Evolutionary conservation across 2,113 vertebrate genomes (phyloP).

Genomic region (Osmerus mordax): DNA sequence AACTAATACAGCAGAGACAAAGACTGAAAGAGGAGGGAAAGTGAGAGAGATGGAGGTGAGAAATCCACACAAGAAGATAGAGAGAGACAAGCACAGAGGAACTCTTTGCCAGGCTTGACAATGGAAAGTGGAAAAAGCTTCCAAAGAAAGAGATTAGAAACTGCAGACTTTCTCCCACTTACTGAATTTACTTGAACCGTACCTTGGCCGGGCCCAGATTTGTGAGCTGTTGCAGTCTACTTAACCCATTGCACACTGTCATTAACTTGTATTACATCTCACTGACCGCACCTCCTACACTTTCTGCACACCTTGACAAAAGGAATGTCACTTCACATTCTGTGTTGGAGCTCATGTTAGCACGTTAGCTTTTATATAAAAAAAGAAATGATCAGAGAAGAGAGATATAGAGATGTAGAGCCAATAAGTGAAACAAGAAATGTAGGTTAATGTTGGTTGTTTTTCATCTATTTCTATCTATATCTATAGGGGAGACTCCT

Average conservation of each 20-base stretch:
- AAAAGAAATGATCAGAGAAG: neutral
- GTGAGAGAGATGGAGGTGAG: neutral
- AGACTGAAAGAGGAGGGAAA: neutral
- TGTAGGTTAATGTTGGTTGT: neutral
- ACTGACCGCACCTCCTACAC: neutral
- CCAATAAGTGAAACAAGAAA: neutral
- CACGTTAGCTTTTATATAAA: neutral
- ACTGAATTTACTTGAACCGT: neutral
- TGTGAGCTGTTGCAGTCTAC: neutral
- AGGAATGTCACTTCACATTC: neutral
- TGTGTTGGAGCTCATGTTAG: no score
- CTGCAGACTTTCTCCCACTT: neutral
- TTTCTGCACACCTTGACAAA: neutral
- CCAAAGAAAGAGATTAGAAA: conserved; percentile 1
- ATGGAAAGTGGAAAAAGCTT: neutral
- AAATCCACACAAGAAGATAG: neutral
- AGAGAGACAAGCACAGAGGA: neutral
- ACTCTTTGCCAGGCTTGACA: neutral
- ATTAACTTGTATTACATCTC: neutral
- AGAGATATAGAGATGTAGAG: neutral
- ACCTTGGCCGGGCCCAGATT: neutral
- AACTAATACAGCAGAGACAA: conserved; percentile 10
- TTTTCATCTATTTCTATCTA: no score
- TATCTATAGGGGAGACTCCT: no score
- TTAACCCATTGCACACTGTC: neutral